Evolutionary conservation across 2,113 vertebrate species (phyloP).

Genomic region (Monopterus albus): DNA sequence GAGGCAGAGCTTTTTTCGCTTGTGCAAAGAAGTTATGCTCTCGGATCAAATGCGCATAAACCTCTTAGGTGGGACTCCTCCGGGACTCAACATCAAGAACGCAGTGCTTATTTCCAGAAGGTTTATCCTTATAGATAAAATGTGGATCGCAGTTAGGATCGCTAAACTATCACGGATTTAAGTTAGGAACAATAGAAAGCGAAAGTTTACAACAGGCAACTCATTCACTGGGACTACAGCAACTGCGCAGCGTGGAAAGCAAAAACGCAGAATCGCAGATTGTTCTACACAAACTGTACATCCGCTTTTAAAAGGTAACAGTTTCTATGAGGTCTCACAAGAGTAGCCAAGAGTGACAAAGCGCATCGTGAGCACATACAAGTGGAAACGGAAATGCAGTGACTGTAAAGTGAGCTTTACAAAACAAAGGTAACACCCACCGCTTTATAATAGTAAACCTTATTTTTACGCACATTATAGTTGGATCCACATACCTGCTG

Average conservation of each 20-base stretch:
- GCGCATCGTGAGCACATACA: conserved; percentile 39
- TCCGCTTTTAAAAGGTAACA: background rate
- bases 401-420: conserved; percentile 57
- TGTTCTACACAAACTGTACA: conserved; percentile 25
- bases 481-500: conserved; percentile 88
- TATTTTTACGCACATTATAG: conserved; percentile 38
- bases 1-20: conserved; percentile 51
- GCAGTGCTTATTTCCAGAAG: conserved; percentile 23
- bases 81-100: conserved; percentile 23
- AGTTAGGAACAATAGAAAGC: conserved; percentile 58
- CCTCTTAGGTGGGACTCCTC: conserved; percentile 59
- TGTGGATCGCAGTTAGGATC: background rate
- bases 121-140: background rate
- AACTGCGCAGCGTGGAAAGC: conserved; percentile 13
- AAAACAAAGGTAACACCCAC: conserved; percentile 61
- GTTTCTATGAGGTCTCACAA: conserved; percentile 26
- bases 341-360: conserved; percentile 48
- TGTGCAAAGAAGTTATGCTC: conserved; percentile 71
- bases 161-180: conserved; percentile 11
- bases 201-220: conserved; percentile 65
- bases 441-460: background rate
- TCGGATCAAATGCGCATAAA: conserved; percentile 71
- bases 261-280: conserved; percentile 6
- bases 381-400: conserved; percentile 74
- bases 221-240: conserved; percentile 30